Percentiles rank a stretch among this genome's conserved stretches.
Evolutionary conservation across 2,888 invertebrate species (phyloP).

Genomic region (Polydesmus complanatus): DNA sequence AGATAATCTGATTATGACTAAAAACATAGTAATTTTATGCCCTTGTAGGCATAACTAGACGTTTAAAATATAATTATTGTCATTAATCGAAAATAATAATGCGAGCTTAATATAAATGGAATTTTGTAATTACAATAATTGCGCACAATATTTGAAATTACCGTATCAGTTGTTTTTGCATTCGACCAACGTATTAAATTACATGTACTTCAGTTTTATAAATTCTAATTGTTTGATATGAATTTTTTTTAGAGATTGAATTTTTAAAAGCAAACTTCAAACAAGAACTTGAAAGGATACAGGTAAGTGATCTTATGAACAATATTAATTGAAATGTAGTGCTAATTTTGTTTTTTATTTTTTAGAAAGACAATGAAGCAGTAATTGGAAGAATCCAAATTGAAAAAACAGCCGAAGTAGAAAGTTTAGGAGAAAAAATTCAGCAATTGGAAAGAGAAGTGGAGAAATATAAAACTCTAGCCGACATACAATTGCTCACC

Average conservation of each 20-base stretch:
- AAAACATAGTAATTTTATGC: too few species aligned
- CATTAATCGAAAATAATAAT: too few species aligned
- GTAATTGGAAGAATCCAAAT: conserved; percentile 24
- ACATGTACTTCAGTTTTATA: too few species aligned
- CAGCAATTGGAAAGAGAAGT: conserved; percentile 38
- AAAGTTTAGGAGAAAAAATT: conserved; percentile 34
- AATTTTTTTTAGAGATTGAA: background rate
- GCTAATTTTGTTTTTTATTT: conserved; percentile 16
- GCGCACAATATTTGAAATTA: too few species aligned
- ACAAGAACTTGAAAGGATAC: conserved; percentile 8
- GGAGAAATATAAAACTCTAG: conserved; percentile 44
- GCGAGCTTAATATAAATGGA: too few species aligned
- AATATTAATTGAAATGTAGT: background rate
- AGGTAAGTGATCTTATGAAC: background rate
- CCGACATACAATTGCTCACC: conserved; percentile 42
- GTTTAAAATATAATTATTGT: too few species aligned
- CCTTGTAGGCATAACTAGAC: too few species aligned
- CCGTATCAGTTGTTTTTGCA: too few species aligned
- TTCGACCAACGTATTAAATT: too few species aligned
- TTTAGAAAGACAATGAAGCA: conserved; percentile 23
- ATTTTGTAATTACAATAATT: too few species aligned
- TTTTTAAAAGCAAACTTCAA: background rate
- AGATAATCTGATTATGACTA: too few species aligned
- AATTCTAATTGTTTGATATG: too few species aligned
- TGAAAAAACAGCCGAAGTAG: conserved; percentile 32